These are phyloP conservation scores for Dasyurus viverrinus DNA, from an alignment of 2,113 vertebrate genomes.

Conservation along the genomic window DNA sequence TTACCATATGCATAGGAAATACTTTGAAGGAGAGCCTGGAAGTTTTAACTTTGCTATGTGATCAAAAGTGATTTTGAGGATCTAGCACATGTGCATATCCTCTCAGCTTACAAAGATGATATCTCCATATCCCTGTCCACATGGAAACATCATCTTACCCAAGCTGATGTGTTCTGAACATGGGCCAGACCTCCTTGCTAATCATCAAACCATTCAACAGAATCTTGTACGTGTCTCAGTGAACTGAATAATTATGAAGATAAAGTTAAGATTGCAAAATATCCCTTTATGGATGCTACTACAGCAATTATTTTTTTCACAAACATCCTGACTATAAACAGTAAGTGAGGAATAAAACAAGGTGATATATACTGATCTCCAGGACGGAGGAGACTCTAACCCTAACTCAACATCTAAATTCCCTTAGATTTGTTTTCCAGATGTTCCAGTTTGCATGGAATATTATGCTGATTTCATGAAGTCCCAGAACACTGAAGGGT, in stretches of 20 bases:
- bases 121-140: neutral
- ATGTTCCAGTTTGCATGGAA: neutral
- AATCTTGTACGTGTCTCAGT: neutral
- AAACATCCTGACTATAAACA: slow-evolving; percentile 16
- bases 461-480: neutral
- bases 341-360: neutral
- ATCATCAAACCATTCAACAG: neutral
- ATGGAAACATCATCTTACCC: neutral
- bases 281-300: neutral
- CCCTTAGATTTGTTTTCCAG: neutral
- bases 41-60: neutral
- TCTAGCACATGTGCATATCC: neutral
- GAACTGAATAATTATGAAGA: neutral
- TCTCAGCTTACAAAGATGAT: neutral
- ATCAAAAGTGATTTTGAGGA: neutral
- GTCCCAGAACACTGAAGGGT: neutral
- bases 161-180: neutral
- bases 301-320: slow-evolving; percentile 13
- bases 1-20: neutral
- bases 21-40: neutral
- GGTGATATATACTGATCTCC: neutral
- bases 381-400: neutral
- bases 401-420: neutral
- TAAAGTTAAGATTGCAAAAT: neutral
- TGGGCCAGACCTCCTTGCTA: neutral